Conservation (phyloP, 2,888 invertebrate species). For the Gymnoscelis rufifasciata region DNA sequence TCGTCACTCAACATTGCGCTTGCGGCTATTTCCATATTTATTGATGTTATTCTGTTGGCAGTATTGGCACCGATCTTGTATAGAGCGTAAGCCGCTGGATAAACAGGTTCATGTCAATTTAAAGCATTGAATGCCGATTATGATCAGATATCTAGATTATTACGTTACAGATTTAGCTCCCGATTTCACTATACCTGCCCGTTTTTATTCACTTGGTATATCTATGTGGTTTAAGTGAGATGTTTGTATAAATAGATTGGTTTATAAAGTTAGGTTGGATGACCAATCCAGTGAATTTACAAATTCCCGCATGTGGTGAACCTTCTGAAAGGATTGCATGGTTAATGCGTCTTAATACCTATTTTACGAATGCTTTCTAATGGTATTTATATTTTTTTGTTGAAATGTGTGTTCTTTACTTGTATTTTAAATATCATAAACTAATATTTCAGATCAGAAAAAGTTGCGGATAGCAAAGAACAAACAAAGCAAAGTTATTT, state of each 20-base stretch:
- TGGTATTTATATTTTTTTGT: too few species aligned
- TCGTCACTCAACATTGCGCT: conserved; percentile 30
- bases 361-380: too few species aligned
- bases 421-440: conserved; percentile 1
- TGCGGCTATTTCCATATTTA: conserved; percentile 25
- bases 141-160: conserved; percentile 6
- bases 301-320: conserved; percentile 26
- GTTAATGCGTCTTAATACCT: background rate
- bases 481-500: conserved; percentile 17
- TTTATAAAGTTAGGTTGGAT: too few species aligned
- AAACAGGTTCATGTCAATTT: conserved; percentile 13
- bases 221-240: too few species aligned
- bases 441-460: conserved; percentile 1
- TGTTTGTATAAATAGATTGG: conserved; percentile 18
- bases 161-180: background rate
- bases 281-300: conserved; percentile 23
- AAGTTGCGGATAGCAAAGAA: background rate
- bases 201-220: too few species aligned
- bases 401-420: background rate
- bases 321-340: conserved; percentile 20
- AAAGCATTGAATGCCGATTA: conserved; percentile 2
- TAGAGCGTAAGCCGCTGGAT: conserved; percentile 14
- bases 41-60: conserved; percentile 21
- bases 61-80: conserved; percentile 14
- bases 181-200: too few species aligned